These are phyloP conservation scores for Nebria ingens DNA, from an alignment of 1,140 invertebrate genomes.

Conservation along the genomic window DNA sequence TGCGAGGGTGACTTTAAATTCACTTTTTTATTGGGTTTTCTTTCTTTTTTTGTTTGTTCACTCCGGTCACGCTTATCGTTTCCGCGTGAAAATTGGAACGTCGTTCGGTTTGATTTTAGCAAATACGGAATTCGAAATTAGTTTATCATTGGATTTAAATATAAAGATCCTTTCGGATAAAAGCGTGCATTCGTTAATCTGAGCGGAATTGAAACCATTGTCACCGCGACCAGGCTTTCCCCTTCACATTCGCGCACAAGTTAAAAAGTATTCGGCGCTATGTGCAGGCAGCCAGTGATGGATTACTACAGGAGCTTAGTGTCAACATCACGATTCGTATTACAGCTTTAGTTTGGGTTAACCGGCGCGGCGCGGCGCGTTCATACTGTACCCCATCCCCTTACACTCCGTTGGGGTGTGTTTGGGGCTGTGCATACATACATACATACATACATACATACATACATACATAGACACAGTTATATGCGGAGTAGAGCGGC, in stretches of 20 bases:
- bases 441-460: too few species aligned
- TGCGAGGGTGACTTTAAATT: too few species aligned
- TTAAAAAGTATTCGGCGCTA: slow-evolving; percentile 5
- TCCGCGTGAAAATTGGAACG: slow-evolving; percentile 4
- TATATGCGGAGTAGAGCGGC: too few species aligned
- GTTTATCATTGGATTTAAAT: slow-evolving; percentile 8
- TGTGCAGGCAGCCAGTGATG: neutral
- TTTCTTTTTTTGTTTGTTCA: neutral
- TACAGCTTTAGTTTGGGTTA: slow-evolving; percentile 4
- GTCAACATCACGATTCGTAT: slow-evolving; percentile 9
- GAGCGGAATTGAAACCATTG: slow-evolving; percentile 1
- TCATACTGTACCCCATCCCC: too few species aligned
- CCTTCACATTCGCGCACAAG: neutral
- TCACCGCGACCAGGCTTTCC: neutral
- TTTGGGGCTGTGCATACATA: too few species aligned
- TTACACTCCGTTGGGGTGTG: too few species aligned
- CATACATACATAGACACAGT: too few species aligned
- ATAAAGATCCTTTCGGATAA: slow-evolving; percentile 4
- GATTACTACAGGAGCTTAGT: slow-evolving; percentile 2
- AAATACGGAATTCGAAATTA: slow-evolving; percentile 7
- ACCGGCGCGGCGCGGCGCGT: neutral
- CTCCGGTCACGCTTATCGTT: neutral
- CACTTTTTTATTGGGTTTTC: neutral
- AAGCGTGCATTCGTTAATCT: neutral
- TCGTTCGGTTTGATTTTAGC: slow-evolving; percentile 1